phyloP scores from a whole-genome alignment of 2,797 vertebrate genomes.

The Cetoscarus ocellatus region DNA sequence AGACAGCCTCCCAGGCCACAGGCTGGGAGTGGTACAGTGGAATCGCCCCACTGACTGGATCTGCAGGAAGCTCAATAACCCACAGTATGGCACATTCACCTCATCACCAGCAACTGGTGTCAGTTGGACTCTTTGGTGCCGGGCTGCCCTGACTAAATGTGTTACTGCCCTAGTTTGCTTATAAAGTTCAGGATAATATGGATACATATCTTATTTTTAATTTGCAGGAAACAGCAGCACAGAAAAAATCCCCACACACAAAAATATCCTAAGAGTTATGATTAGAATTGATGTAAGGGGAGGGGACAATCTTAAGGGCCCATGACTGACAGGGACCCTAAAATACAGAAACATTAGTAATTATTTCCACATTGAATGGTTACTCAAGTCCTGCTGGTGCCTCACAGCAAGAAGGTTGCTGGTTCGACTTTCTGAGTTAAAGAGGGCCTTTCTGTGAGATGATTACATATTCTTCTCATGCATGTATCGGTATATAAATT shows the following conservation, averaged over 20 bases:
- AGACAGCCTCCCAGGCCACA: conserved; percentile 67
- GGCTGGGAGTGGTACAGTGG: conserved; percentile 34
- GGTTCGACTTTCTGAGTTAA: too few relatives aligned
- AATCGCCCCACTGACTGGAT: conserved; percentile 48
- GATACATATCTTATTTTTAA: conserved; percentile 16
- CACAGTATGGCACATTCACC: conserved; percentile 58
- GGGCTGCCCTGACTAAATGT: conserved; percentile 26
- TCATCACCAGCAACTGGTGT: conserved; percentile 42
- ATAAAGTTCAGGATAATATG: background rate
- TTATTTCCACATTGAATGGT: too few relatives aligned
- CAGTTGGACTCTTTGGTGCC: conserved; percentile 30
- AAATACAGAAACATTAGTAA: too few relatives aligned
- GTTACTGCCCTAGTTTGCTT: conserved; percentile 1
- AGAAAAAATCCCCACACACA: conserved; percentile 9
- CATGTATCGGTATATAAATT: too few relatives aligned
- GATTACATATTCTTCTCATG: too few relatives aligned
- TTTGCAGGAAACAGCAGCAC: conserved; percentile 4
- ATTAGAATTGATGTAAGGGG: too few relatives aligned
- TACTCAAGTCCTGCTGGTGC: too few relatives aligned
- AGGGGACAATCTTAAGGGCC: too few relatives aligned
- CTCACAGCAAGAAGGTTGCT: too few relatives aligned
- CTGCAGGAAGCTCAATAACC: conserved; percentile 47
- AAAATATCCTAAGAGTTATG: too few relatives aligned
- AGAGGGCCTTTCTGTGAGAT: too few relatives aligned
- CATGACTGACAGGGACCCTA: too few relatives aligned